Percentiles rank a stretch among this genome's conserved stretches.
Evolutionary conservation across 1,140 invertebrate species (phyloP).

Genomic region (Polypedilum vanderplanki): DNA sequence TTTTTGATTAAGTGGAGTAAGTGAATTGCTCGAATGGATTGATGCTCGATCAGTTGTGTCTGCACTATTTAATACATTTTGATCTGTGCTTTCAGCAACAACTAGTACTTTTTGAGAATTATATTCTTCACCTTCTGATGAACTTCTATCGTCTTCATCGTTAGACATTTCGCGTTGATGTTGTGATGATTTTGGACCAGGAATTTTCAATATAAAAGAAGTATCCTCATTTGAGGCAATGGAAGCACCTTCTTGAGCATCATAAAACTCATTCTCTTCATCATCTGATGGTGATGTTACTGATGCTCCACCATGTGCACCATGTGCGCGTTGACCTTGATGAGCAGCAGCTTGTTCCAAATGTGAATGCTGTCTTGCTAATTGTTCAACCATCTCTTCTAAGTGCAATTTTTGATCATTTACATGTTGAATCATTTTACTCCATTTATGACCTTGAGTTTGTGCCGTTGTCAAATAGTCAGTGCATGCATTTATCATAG

Average conservation of each 20-base stretch:
- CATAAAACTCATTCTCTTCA: slow-evolving; percentile 89
- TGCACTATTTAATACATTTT: neutral
- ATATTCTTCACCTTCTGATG: slow-evolving; percentile 43
- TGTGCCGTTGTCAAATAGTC: slow-evolving; percentile 85
- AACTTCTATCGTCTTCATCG: slow-evolving; percentile 46
- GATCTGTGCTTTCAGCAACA: slow-evolving; percentile 2
- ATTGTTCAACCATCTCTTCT: slow-evolving; percentile 94
- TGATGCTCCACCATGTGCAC: too few species aligned
- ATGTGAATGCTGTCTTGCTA: slow-evolving; percentile 92
- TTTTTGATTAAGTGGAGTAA: neutral
- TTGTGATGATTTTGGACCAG: slow-evolving; percentile 40
- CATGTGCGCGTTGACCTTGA: slow-evolving; percentile 46
- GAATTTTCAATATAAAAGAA: slow-evolving; percentile 64
- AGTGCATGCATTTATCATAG: slow-evolving; percentile 89
- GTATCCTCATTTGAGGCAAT: slow-evolving; percentile 46
- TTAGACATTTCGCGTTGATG: slow-evolving; percentile 35
- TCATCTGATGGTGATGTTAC: slow-evolving; percentile 63
- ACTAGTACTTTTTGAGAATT: slow-evolving; percentile 28
- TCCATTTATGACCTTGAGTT: slow-evolving; percentile 82
- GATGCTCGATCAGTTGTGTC: slow-evolving; percentile 23
- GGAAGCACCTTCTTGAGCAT: slow-evolving; percentile 65
- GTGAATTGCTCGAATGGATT: slow-evolving; percentile 14
- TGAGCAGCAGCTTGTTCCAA: slow-evolving; percentile 78
- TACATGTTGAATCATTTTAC: slow-evolving; percentile 85
- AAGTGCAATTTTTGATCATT: slow-evolving; percentile 88